Evolutionary conservation across 2,888 invertebrate genomes (phyloP).

Genomic region (Latrodectus hesperus): DNA sequence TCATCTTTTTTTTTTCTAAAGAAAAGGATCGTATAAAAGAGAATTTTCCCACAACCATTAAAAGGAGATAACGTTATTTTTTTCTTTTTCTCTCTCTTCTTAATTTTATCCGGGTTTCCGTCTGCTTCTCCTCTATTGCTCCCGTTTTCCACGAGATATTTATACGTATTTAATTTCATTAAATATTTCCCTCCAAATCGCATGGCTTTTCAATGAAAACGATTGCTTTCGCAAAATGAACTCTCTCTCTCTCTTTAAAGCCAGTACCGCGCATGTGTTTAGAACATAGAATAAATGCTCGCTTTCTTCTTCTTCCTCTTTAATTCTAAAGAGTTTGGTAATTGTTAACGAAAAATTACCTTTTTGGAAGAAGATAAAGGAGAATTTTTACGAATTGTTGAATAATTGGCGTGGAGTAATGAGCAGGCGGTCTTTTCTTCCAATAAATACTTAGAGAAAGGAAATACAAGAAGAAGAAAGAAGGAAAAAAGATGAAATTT

Average conservation of each 20-base stretch:
- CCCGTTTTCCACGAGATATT: conserved; percentile 47
- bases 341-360: conserved; percentile 36
- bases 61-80: conserved; percentile 57
- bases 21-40: conserved; percentile 50
- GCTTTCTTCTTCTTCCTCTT: background rate
- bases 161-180: conserved; percentile 66
- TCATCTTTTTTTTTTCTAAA: background rate
- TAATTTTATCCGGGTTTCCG: conserved; percentile 19
- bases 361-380: conserved; percentile 23
- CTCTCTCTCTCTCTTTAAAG: too few species aligned
- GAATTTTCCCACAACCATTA: conserved; percentile 68
- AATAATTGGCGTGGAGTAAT: conserved; percentile 25
- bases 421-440: conserved; percentile 23
- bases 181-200: conserved; percentile 58
- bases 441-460: conserved; percentile 9
- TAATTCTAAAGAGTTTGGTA: background rate
- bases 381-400: conserved; percentile 17
- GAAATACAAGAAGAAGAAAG: background rate
- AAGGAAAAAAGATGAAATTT: background rate
- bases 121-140: conserved; percentile 1
- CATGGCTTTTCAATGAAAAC: conserved; percentile 8
- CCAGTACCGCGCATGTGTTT: conserved; percentile 4
- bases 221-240: too few species aligned
- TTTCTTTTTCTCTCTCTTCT: conserved; percentile 8
- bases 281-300: conserved; percentile 26